These are phyloP conservation scores for Anomalospiza imberbis DNA, from an alignment of 2,797 vertebrate species.

Conservation along the genomic window DNA sequence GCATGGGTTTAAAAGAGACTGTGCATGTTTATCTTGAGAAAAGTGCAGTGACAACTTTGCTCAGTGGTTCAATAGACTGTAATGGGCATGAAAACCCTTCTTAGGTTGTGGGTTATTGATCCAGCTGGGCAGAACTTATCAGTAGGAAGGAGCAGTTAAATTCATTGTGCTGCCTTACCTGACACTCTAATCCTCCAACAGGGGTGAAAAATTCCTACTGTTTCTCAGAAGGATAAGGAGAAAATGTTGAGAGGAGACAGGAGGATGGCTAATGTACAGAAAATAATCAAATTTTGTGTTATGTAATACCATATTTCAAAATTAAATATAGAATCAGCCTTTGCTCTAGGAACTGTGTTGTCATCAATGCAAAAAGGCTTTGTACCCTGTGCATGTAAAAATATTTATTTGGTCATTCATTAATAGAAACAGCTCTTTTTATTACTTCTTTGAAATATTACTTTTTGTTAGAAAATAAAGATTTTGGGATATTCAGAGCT, in stretches of 20 bases:
- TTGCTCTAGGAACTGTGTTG: background rate
- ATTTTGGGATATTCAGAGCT: background rate
- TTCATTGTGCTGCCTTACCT: background rate
- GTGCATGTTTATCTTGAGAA: background rate
- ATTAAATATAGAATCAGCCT: background rate
- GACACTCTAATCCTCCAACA: background rate
- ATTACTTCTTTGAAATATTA: background rate
- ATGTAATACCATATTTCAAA: background rate
- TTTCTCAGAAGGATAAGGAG: background rate
- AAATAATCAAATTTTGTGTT: background rate
- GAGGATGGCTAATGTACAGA: background rate
- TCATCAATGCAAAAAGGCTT: background rate
- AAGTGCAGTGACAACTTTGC: background rate
- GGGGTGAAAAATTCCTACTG: background rate
- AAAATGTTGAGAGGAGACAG: background rate
- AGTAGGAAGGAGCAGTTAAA: slow-evolving; percentile 1
- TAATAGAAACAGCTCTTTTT: background rate
- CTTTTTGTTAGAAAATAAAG: background rate
- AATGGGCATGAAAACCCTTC: background rate
- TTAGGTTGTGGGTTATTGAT: slow-evolving; percentile 27
- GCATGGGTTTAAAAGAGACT: background rate
- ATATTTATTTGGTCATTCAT: background rate
- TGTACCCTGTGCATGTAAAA: background rate
- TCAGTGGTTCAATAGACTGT: background rate
- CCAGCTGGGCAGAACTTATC: background rate